phyloP scores from a whole-genome alignment of 2,113 vertebrate genomes.

The Melospiza georgiana region DNA sequence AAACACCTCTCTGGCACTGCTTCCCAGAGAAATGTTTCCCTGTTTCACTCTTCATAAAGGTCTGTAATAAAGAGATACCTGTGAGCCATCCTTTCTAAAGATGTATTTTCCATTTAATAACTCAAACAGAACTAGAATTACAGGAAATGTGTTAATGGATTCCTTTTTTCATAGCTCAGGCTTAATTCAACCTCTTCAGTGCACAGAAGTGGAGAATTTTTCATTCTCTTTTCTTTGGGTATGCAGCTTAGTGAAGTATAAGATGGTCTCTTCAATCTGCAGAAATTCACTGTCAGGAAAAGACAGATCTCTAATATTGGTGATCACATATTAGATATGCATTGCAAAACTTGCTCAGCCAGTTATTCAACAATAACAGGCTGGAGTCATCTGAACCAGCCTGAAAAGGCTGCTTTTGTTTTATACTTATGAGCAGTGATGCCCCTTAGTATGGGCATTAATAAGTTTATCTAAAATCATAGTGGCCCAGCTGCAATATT shows the following conservation, averaged over 20 bases:
- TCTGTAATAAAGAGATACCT: background rate
- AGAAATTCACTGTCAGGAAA: background rate
- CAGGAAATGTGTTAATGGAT: background rate
- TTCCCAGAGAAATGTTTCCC: background rate
- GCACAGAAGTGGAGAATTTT: background rate
- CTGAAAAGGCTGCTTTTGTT: background rate
- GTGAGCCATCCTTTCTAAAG: background rate
- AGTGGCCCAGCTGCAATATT: background rate
- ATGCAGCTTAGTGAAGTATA: background rate
- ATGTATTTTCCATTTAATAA: constrained; percentile 4
- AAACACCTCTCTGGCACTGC: background rate
- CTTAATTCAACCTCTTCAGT: background rate
- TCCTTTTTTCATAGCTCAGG: background rate
- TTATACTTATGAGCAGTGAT: background rate
- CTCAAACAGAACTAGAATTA: background rate
- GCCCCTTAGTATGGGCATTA: background rate
- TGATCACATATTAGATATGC: background rate
- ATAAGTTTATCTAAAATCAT: background rate
- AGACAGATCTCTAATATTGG: background rate
- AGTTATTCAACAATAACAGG: background rate
- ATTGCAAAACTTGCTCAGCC: background rate
- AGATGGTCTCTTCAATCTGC: background rate
- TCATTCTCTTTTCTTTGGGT: background rate
- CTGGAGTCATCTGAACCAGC: background rate
- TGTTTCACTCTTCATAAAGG: background rate